phyloP scores from a whole-genome alignment of 2,113 vertebrate genomes.

The Fulica atra region DNA sequence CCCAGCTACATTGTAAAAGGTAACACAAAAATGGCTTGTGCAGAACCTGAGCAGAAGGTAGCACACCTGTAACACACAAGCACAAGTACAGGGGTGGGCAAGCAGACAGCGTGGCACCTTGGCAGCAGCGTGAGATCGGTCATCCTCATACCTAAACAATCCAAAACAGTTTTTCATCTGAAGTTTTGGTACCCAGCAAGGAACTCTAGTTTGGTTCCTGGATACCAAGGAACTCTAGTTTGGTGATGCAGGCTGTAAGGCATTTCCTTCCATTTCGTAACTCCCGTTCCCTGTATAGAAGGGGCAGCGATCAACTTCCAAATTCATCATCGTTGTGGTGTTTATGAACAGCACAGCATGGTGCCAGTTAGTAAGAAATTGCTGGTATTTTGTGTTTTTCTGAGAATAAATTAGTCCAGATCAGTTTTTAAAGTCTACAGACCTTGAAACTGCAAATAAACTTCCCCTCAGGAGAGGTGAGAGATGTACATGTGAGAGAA shows the following conservation, averaged over 20 bases:
- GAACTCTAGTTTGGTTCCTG: neutral
- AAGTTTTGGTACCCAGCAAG: neutral
- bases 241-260: neutral
- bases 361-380: neutral
- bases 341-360: accelerated
- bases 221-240: neutral
- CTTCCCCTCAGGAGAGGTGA: neutral
- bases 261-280: neutral
- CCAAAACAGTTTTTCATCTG: neutral
- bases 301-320: neutral
- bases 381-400: neutral
- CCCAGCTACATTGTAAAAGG: neutral
- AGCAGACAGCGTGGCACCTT: neutral
- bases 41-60: neutral
- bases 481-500: neutral
- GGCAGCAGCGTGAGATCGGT: neutral
- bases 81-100: neutral
- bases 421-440: neutral
- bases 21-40: neutral
- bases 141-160: neutral
- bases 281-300: neutral
- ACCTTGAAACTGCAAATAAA: neutral
- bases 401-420: neutral
- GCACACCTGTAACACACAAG: accelerated
- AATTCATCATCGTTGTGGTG: neutral